Evolutionary conservation across 2,797 vertebrate genomes (phyloP), one percentile per base, ranked within the genome.

Genomic region (Myotis daubentonii): DNA sequence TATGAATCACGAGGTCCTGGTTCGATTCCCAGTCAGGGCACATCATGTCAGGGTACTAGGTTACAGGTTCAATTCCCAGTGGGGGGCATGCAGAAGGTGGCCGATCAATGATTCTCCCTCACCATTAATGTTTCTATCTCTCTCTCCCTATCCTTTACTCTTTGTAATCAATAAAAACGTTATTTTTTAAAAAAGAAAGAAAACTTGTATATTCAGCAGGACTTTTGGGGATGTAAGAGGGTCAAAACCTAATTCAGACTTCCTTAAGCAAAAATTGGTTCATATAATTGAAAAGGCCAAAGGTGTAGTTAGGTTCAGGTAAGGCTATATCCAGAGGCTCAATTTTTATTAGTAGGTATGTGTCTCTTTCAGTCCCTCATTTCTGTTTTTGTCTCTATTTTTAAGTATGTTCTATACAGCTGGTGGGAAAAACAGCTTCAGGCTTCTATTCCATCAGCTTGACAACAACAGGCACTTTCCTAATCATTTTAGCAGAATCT

Each of bases 321-420:
- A 33, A 87, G n/a, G 30, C 30, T 85, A 11, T 8, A 44, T 89
- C 41, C 28, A 83, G 51, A 70, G 83, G 38, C 49, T 87, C 96
- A 82, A 36, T 89, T 93, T 87, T 72, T 66, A 78, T 80, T 33
- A 81, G 12, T 20, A 89, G 13, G 8, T 85, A 66, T 84, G 38
- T 81, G 33, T 91, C 36, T 75, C 17, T 78, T 19, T 60, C 30
- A 82, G 36, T n/a, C 38, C 22, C 23, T 88, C 25, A 28, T 12
- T 8, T 93, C 49, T 74, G 10, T 66, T 91, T 95, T 89, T 30
- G 38, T 28, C 38, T 84, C 71, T 62, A 28, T 88, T 91, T 87
- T 84, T 38, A 70, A 87, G 55, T 19, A 30, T 20, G 25, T 49
- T 62, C 20, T n/a, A n/a, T 9, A 53, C n/a, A 89, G 11, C 36